Base-by-base conservation (phyloP, 2,113 vertebrate species). In the Nothoprocta perdicaria region DNA sequence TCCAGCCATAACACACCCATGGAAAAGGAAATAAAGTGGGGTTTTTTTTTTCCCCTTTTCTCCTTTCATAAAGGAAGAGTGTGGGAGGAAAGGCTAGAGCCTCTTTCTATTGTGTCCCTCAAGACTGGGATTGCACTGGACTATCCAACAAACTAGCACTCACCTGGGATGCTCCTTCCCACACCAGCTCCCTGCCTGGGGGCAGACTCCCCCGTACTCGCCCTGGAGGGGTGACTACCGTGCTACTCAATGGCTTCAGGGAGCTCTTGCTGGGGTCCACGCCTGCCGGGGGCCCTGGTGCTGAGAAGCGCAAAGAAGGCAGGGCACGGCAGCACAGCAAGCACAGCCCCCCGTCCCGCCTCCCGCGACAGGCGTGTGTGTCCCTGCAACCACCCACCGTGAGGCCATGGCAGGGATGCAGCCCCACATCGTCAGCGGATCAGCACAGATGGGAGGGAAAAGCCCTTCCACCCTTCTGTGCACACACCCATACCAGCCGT, bases 121-220 rank as follows among this genome's bases (percentile, higher is more conserved):
- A 1, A 65, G 48, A 17, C 0, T 2, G 46, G 33, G 24, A 27
- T 45, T 0, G 0, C 84, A 76, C 3, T 12, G 62, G 55, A 35
- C 72, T 1, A 69, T 38, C 63, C 65, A 1, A 1, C 58, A 31
- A 46, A 33, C 9, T 83, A 73, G 79, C 0, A 3, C 50, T 40
- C 35, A 2, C 38, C 57, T 17, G 10, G n/a, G 65, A 73, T 24
- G 55, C 75, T 90, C 45, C 10, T 2, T 35, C 35, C 3, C 0
- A 57, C 17, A 38, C 43, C 63, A 2, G 53, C 27, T 29, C 53
- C 27, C 10, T 31, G 27, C 53, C 53, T 6, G 27, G 53, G 27
- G 31, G 15, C 53, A 55, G 53, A 10, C 52, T 53, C 52, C 52
- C 52, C 4, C 52, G 13, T 24, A 55, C 53, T 31, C 15, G 5